These are phyloP conservation scores for Cricetomys ansorgei DNA, from an alignment of 2,113 vertebrate genomes.

Conservation along the genomic window DNA sequence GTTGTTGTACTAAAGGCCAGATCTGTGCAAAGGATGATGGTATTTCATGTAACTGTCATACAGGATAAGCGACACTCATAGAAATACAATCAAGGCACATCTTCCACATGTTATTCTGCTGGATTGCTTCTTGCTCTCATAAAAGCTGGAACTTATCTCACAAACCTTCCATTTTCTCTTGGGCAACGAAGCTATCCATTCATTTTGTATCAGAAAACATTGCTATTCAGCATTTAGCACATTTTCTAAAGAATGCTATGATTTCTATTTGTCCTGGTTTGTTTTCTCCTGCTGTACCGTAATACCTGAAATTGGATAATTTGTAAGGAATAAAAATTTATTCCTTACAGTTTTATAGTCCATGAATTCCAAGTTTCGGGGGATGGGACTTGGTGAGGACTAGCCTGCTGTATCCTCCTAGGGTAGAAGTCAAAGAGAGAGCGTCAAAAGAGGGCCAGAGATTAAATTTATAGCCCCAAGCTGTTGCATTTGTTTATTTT, in stretches of 20 bases:
- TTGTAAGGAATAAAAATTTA: not conserved
- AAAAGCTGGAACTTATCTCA: not conserved
- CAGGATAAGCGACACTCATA: not conserved
- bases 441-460: not conserved
- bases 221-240: constrained; percentile 16
- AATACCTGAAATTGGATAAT: not conserved
- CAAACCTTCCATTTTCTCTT: not conserved
- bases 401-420: not conserved
- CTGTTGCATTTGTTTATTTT: not conserved
- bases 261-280: not conserved
- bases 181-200: not conserved
- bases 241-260: not conserved
- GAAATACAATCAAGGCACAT: not conserved
- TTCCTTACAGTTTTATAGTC: not conserved
- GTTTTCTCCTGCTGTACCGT: not conserved
- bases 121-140: not conserved
- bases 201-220: constrained; percentile 32
- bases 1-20: not conserved
- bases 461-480: not conserved
- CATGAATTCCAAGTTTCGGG: not conserved
- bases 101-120: not conserved
- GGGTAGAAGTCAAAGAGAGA: not conserved
- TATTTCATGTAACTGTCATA: not conserved
- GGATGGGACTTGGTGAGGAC: not conserved
- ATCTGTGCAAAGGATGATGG: not conserved